Conservation (phyloP, 2,797 vertebrate species). For the Onychomys arenicola region DNA sequence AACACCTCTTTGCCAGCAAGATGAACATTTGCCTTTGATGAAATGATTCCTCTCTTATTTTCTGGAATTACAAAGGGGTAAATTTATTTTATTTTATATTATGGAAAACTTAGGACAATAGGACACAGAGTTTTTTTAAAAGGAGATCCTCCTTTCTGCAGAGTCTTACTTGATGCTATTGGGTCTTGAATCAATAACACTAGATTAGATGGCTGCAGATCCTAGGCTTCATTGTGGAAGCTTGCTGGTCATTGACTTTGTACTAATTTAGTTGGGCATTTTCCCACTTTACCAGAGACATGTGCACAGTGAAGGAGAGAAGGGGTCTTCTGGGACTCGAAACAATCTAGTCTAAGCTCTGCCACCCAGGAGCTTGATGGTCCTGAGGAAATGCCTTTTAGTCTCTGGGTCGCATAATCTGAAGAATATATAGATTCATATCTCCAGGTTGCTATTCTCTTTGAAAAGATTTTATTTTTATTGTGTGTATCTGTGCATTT, state of each 20-base stretch:
- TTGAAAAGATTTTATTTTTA: background rate
- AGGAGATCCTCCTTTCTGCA: background rate
- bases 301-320: background rate
- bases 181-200: background rate
- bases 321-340: background rate
- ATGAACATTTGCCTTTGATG: background rate
- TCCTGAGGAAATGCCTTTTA: background rate
- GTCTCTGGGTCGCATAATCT: slow-evolving; percentile 33
- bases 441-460: background rate
- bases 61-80: slow-evolving; percentile 19
- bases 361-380: background rate
- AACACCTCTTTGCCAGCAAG: background rate
- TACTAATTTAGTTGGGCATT: background rate
- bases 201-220: background rate
- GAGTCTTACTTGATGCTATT: background rate
- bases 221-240: background rate
- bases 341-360: background rate
- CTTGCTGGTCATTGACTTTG: background rate
- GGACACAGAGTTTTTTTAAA: background rate
- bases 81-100: background rate
- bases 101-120: background rate
- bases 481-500: background rate
- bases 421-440: background rate
- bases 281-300: background rate
- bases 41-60: background rate